Conservation (phyloP, 1,140 invertebrate species). For the Psix sp. region DNA sequence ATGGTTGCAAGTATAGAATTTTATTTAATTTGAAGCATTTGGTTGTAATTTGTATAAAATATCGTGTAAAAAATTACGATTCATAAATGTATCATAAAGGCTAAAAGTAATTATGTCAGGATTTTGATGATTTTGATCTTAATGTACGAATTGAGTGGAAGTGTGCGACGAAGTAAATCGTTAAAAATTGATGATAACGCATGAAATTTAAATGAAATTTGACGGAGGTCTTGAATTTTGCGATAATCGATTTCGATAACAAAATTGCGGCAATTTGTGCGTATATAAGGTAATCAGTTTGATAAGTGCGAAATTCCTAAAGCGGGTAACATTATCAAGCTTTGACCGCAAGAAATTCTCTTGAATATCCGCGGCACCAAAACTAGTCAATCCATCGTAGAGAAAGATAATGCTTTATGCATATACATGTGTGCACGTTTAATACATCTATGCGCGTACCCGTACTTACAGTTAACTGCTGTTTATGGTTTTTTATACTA, state of each 20-base stretch:
- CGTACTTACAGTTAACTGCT: slow-evolving; percentile 35
- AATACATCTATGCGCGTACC: slow-evolving; percentile 39
- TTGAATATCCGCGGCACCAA: slow-evolving; percentile 25
- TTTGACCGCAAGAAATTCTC: slow-evolving; percentile 6
- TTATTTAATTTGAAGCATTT: no score
- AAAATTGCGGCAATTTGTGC: slow-evolving; percentile 35
- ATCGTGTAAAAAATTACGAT: no score
- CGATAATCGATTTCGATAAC: slow-evolving; percentile 41
- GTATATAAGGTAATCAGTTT: slow-evolving; percentile 11
- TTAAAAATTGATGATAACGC: slow-evolving; percentile 19
- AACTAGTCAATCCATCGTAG: slow-evolving; percentile 34
- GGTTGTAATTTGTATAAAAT: no score
- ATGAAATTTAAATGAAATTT: slow-evolving; percentile 38
- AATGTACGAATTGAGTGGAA: slow-evolving; percentile 19
- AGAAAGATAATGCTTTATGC: slow-evolving; percentile 42
- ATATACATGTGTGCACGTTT: slow-evolving; percentile 32
- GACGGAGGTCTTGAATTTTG: not conserved
- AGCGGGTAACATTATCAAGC: slow-evolving; percentile 5
- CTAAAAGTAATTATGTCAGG: no score
- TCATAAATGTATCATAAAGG: no score
- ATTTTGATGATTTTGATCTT: slow-evolving; percentile 1
- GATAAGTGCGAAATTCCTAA: slow-evolving; percentile 35
- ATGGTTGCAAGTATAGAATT: not conserved
- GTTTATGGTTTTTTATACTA: slow-evolving; percentile 26
- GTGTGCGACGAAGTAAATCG: not conserved